A percentile compares a stretch with the other conserved stretches of the same genome.
These are phyloP conservation scores for Molorchus minor DNA, from an alignment of 2,888 invertebrate species.

Conservation along the genomic window DNA sequence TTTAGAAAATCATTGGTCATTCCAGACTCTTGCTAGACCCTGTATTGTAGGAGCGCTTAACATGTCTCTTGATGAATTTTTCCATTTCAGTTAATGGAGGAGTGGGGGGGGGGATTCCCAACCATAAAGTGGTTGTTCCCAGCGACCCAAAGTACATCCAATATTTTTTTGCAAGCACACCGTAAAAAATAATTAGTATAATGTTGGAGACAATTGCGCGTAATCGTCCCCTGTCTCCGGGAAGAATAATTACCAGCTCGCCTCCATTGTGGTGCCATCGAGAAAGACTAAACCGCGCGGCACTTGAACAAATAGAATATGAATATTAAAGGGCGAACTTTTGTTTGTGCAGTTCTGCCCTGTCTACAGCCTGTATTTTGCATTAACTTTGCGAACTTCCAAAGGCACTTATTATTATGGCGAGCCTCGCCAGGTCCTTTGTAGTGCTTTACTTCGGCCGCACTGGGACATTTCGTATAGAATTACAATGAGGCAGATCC, in stretches of 20 bases:
- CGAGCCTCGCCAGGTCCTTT: conserved; percentile 14
- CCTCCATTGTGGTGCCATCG: conserved; percentile 10
- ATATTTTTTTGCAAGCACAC: conserved; percentile 9
- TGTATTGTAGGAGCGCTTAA: too few species aligned
- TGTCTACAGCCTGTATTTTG: conserved; percentile 30
- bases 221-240: conserved; percentile 8
- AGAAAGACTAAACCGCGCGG: conserved; percentile 29
- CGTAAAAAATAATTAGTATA: conserved; percentile 20
- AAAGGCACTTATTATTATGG: conserved; percentile 26
- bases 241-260: conserved; percentile 5
- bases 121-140: background rate
- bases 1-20: too few species aligned
- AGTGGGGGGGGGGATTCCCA: too few species aligned
- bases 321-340: conserved; percentile 48
- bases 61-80: too few species aligned
- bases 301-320: conserved; percentile 49
- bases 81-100: background rate
- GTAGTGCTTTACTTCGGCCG: conserved; percentile 11
- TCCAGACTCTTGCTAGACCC: too few species aligned
- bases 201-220: conserved; percentile 8
- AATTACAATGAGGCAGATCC: conserved; percentile 20
- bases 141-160: conserved; percentile 5
- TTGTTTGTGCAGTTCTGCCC: conserved; percentile 40
- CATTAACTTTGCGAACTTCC: conserved; percentile 28
- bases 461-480: conserved; percentile 10